Percentiles rank a stretch among this genome's conserved stretches.
Conservation (phyloP, 2,888 invertebrate species). For the Galerucella calmariensis region DNA sequence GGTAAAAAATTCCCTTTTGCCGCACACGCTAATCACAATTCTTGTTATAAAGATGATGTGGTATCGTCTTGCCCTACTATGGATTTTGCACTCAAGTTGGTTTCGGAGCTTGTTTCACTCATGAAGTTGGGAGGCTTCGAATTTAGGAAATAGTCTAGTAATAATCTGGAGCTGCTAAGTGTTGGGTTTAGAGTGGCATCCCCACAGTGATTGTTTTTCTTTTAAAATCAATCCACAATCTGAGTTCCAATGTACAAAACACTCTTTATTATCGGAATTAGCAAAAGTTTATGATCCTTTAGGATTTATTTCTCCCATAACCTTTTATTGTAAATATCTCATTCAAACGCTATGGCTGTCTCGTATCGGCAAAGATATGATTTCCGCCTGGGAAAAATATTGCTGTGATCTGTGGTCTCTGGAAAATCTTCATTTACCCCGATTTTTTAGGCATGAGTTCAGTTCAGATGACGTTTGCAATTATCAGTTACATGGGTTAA, state of each 20-base stretch:
- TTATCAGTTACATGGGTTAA: constrained; percentile 26
- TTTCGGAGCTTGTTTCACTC: too few species aligned
- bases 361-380: too few species aligned
- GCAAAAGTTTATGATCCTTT: constrained; percentile 22
- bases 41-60: constrained; percentile 2
- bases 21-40: not conserved
- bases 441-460: not conserved
- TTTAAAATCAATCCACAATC: not conserved
- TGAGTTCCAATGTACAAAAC: constrained; percentile 22
- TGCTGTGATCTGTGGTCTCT: not conserved
- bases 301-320: constrained; percentile 12
- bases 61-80: too few species aligned
- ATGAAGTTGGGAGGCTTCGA: too few species aligned
- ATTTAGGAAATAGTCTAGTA: too few species aligned
- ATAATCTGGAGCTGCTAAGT: too few species aligned
- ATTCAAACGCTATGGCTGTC: not conserved
- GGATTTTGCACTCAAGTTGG: too few species aligned
- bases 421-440: not conserved
- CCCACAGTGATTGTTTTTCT: too few species aligned
- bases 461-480: not conserved
- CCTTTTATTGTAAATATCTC: constrained; percentile 12
- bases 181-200: too few species aligned
- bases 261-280: constrained; percentile 16
- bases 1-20: not conserved
- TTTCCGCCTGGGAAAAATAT: not conserved